Conservation (phyloP, 2,113 vertebrate species). For the Mormyrus iriodes region DNA sequence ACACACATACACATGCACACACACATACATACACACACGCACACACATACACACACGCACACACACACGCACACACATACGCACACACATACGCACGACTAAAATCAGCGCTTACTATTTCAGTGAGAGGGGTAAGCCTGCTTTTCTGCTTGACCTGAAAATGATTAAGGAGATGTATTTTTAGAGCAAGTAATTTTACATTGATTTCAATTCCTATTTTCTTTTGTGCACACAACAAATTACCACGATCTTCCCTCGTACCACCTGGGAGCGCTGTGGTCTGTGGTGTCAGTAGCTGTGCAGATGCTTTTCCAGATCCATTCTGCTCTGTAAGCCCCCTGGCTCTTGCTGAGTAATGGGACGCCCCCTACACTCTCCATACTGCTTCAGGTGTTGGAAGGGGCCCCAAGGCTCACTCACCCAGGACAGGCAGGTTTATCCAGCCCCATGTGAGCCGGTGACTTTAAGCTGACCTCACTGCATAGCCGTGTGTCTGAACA, state of each 20-base stretch:
- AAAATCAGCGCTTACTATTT: neutral
- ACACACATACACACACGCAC: too few species aligned
- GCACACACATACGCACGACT: neutral
- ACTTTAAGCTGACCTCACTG: neutral
- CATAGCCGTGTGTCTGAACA: neutral
- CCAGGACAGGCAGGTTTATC: neutral
- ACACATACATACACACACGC: neutral
- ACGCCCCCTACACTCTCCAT: neutral
- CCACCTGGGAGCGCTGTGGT: neutral
- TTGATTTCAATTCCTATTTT: neutral
- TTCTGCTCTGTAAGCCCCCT: neutral
- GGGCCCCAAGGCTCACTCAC: neutral
- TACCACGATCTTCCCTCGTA: neutral
- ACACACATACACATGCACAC: neutral
- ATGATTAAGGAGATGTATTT: neutral
- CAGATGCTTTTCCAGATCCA: neutral
- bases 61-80: neutral
- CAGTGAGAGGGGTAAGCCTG: neutral
- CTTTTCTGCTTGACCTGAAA: neutral
- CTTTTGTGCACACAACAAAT: neutral
- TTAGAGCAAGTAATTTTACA: neutral
- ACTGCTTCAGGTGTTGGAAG: neutral
- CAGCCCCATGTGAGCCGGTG: neutral
- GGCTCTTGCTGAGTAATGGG: neutral
- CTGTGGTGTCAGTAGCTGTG: neutral